Evolutionary conservation across 2,888 invertebrate genomes (phyloP).

Genomic region (Sphaerophoria taeniata): DNA sequence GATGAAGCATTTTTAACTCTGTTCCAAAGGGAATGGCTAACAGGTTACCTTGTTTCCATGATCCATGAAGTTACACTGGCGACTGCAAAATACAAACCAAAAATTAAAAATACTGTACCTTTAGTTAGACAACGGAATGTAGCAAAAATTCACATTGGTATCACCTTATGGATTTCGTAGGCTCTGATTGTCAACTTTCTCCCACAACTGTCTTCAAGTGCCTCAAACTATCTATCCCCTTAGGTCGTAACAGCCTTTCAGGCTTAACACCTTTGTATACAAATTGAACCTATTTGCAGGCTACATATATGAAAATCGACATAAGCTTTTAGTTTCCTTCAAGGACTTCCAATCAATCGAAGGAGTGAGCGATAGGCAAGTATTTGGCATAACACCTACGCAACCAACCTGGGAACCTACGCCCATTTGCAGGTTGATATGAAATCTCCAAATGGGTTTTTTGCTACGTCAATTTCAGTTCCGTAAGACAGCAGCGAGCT

Average conservation of each 20-base stretch:
- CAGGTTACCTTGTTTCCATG: background rate
- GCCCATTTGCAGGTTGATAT: conserved; percentile 26
- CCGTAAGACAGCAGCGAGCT: background rate
- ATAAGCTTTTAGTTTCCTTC: conserved; percentile 22
- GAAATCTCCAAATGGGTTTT: conserved; percentile 55
- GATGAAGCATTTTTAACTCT: conserved; percentile 53
- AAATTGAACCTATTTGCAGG: conserved; percentile 1
- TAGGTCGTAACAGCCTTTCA: conserved; percentile 6
- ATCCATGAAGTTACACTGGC: background rate
- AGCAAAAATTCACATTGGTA: too few relatives aligned
- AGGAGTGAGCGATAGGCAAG: background rate
- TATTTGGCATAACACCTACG: background rate
- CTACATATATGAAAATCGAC: conserved; percentile 5
- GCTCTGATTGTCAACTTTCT: background rate
- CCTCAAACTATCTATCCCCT: conserved; percentile 1
- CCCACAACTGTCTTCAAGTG: conserved; percentile 22
- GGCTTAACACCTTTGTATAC: background rate
- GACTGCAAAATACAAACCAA: background rate
- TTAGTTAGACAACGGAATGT: too few relatives aligned
- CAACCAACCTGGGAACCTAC: background rate
- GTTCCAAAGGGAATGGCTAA: conserved; percentile 21
- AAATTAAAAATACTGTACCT: too few relatives aligned
- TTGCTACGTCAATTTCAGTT: conserved; percentile 50
- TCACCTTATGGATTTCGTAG: background rate
- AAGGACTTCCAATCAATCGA: background rate